A percentile compares a stretch with the other conserved stretches of the same genome.
Conservation (phyloP, 2,113 vertebrate genomes). For the Ophiodon elongatus region DNA sequence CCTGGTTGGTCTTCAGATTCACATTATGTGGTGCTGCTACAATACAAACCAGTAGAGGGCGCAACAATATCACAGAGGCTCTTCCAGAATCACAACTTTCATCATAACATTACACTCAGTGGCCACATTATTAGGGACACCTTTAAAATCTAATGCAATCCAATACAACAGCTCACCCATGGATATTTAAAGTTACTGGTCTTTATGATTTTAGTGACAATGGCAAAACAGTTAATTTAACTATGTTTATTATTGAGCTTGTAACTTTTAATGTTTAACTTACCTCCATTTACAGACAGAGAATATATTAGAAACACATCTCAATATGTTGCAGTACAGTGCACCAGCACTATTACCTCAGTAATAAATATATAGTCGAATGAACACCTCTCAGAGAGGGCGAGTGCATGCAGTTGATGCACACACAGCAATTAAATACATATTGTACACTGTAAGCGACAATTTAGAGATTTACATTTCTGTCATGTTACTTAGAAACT, state of each 20-base stretch:
- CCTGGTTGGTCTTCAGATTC: constrained; percentile 3
- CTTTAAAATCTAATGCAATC: background rate
- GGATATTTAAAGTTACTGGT: too few species aligned
- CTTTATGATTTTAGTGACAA: too few species aligned
- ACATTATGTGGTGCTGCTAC: background rate
- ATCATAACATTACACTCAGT: background rate
- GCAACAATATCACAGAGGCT: constrained; percentile 36
- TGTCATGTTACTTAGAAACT: background rate
- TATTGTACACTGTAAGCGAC: background rate
- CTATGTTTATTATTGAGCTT: background rate
- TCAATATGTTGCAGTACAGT: background rate
- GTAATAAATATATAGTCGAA: background rate
- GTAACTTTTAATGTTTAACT: background rate
- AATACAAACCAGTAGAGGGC: constrained; percentile 67
- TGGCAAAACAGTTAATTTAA: background rate
- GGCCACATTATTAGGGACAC: background rate
- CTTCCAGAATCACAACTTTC: background rate
- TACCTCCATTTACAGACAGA: background rate
- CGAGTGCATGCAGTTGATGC: background rate
- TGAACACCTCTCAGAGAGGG: background rate
- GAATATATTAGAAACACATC: background rate
- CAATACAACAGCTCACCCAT: background rate
- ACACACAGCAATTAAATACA: background rate
- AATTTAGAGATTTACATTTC: background rate
- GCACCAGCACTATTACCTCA: background rate